These are phyloP conservation scores for Limnephilus rhombicus DNA, from an alignment of 2,888 invertebrate genomes.

Conservation along the genomic window DNA sequence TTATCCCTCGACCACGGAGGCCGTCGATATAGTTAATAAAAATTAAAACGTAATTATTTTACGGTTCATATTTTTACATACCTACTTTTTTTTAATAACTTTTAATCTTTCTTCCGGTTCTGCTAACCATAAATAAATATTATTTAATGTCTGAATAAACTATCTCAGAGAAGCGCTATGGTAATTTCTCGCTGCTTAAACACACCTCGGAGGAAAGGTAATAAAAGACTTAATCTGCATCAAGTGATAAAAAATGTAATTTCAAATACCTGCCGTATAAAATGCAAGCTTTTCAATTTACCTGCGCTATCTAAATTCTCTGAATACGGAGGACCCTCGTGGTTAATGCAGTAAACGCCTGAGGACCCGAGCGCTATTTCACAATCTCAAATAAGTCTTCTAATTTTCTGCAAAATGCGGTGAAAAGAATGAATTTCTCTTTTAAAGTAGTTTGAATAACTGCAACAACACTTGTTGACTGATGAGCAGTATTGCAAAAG, in stretches of 20 bases:
- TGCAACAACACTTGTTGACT: not conserved
- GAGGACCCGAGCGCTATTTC: not conserved
- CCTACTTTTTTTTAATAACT: not conserved
- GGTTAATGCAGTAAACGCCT: not conserved
- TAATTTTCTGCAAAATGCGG: not conserved
- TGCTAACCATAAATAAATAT: not conserved
- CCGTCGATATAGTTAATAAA: too few relatives aligned
- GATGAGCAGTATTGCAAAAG: not conserved
- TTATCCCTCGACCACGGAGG: too few relatives aligned
- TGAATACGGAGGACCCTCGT: not conserved
- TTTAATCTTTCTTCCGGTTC: not conserved
- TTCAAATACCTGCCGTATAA: slow-evolving; percentile 1
- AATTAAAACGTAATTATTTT: too few relatives aligned
- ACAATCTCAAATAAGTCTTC: not conserved
- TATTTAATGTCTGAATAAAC: not conserved
- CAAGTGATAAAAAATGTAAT: not conserved
- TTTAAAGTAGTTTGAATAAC: not conserved
- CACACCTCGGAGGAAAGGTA: not conserved
- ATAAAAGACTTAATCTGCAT: not conserved
- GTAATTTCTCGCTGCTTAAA: not conserved
- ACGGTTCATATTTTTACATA: not conserved
- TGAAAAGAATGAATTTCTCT: not conserved
- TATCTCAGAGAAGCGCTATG: not conserved
- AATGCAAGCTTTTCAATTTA: slow-evolving; percentile 1
- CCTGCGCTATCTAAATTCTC: not conserved